These are phyloP conservation scores for Aegotheles bennettii DNA, from an alignment of 2,113 vertebrate species.

Conservation along the genomic window DNA sequence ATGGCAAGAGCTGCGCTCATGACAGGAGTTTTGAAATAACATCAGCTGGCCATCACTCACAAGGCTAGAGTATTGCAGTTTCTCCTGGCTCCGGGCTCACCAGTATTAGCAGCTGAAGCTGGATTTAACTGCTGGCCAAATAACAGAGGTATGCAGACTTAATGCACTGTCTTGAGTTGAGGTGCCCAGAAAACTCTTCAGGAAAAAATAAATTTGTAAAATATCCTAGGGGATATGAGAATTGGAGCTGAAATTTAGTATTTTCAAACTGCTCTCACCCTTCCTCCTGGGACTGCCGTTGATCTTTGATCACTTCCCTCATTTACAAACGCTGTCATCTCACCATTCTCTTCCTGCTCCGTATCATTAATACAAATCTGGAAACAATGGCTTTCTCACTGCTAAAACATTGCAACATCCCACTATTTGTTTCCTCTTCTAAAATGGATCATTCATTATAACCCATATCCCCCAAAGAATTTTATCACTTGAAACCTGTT, in stretches of 20 bases:
- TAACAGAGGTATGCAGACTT: neutral
- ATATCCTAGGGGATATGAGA: neutral
- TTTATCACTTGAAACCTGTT: constrained; percentile 64
- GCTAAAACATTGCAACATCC: constrained; percentile 54
- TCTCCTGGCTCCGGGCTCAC: neutral
- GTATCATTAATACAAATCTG: constrained; percentile 56
- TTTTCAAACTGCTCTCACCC: constrained; percentile 37
- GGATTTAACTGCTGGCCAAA: neutral
- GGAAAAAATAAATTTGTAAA: neutral
- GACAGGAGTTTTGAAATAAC: neutral
- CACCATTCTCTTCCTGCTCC: neutral
- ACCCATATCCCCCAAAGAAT: constrained; percentile 61
- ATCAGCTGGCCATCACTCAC: neutral
- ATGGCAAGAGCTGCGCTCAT: neutral
- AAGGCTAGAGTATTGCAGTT: neutral
- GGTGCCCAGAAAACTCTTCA: neutral
- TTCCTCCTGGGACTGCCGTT: constrained; percentile 1
- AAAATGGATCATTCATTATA: constrained; percentile 43
- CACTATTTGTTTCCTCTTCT: constrained; percentile 54
- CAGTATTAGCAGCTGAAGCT: neutral
- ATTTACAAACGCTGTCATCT: constrained; percentile 39
- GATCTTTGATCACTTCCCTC: constrained; percentile 51
- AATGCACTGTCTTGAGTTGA: neutral
- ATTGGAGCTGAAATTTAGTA: neutral
- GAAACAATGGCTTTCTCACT: constrained; percentile 50